phyloP scores from a whole-genome alignment of 2,797 vertebrate species.

The Semaprochilodus insignis region DNA sequence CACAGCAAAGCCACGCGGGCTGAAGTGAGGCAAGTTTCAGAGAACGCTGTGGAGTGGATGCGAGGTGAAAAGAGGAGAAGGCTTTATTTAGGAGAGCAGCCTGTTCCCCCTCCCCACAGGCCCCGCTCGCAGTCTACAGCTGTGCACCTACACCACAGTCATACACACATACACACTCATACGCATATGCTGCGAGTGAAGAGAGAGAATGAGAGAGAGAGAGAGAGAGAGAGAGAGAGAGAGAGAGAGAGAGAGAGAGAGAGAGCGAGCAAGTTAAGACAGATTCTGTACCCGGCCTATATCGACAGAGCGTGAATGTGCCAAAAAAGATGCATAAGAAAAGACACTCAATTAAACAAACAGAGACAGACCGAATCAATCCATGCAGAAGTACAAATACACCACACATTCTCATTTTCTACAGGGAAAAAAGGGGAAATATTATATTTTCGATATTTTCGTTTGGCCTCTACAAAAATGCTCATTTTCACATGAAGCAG shows the following conservation, averaged over 20 bases:
- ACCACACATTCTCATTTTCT: background rate
- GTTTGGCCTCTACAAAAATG: conserved; percentile 3
- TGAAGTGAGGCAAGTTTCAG: conserved; percentile 42
- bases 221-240: background rate
- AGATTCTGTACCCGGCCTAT: conserved; percentile 23
- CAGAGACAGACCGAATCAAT: background rate
- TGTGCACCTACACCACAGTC: conserved; percentile 20
- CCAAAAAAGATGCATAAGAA: conserved; percentile 16
- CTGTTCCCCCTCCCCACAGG: conserved; percentile 26
- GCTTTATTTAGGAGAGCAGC: conserved; percentile 41
- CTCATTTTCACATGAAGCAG: conserved; percentile 14
- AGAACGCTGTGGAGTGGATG: conserved; percentile 19
- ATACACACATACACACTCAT: background rate
- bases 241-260: background rate
- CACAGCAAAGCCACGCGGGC: conserved; percentile 31
- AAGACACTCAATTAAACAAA: conserved; percentile 35
- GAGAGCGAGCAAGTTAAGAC: conserved; percentile 22
- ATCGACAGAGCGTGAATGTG: conserved; percentile 30
- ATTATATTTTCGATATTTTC: background rate
- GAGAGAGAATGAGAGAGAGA: background rate
- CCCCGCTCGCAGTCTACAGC: conserved; percentile 36
- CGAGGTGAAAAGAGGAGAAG: conserved; percentile 12
- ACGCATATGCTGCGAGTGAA: background rate
- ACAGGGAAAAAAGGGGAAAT: background rate
- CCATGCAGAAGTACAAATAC: conserved; percentile 25